phyloP scores from a whole-genome alignment of 1,140 invertebrate genomes.

The Brachionus angularis region DNA sequence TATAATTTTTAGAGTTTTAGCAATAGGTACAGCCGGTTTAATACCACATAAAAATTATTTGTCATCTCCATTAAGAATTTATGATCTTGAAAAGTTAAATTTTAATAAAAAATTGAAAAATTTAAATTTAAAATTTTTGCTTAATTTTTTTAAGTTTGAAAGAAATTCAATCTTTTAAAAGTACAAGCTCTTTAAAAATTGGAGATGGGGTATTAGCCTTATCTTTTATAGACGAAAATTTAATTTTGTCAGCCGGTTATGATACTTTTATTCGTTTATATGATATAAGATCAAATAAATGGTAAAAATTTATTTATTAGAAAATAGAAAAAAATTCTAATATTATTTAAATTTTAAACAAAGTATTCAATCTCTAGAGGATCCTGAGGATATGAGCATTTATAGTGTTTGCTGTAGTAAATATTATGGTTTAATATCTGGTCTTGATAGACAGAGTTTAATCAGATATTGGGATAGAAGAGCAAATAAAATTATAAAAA shows the following conservation, averaged over 20 bases:
- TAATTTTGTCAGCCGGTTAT: conserved; percentile 22
- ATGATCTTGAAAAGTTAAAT: conserved; percentile 21
- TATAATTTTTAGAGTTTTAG: neutral
- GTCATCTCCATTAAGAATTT: conserved; percentile 12
- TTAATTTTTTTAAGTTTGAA: conserved; percentile 5
- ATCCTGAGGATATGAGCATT: conserved; percentile 37
- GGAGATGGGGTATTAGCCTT: conserved; percentile 23
- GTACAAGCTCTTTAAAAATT: neutral
- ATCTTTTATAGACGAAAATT: conserved; percentile 17
- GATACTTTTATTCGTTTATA: conserved; percentile 31
- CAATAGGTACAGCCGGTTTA: conserved; percentile 23
- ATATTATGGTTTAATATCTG: conserved; percentile 38
- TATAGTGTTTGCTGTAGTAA: conserved; percentile 20
- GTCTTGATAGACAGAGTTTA: conserved; percentile 26
- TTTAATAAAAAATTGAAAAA: neutral
- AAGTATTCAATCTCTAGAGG: conserved; percentile 32
- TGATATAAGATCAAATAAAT: conserved; percentile 27
- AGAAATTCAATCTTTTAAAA: neutral
- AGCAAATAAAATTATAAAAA: neutral
- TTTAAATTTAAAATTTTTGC: neutral
- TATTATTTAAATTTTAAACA: neutral
- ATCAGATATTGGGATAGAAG: conserved; percentile 32
- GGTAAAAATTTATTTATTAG: neutral
- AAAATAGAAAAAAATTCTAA: neutral
- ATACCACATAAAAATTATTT: neutral